Base-by-base conservation (phyloP, 1,140 invertebrate species). In the Leptinotarsa undecemlineata region DNA sequence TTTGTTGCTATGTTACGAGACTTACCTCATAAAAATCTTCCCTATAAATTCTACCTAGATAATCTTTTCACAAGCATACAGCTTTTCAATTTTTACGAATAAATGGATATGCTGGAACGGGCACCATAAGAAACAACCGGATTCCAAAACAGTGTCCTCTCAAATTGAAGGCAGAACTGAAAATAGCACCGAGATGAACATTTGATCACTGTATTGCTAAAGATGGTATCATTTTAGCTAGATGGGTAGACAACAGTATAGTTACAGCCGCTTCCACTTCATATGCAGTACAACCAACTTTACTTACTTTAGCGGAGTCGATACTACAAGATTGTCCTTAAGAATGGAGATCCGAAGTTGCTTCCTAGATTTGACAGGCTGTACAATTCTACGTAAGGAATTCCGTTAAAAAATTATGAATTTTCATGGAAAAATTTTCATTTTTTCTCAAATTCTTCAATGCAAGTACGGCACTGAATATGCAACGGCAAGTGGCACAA, bases 201-300 rank as follows among this genome's bases (percentile, higher is more conserved):
- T 64, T 64, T 64, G 62, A 64, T 21, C 23, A 64, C 23, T 20
- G 19, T 20, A 21, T 64, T 21, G 62, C 19, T 13, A 70, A 76
- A 42, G 47, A 70, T 20, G 66, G 73, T 61, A 75, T 76, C 17
- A 71, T 76, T 33, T 57, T 81, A n/a, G 76, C 77, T 26, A 42
- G 75, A 48, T 83, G 80, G 75, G 77, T 75, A 26, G 82, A 82
- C 68, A 82, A 82, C 73, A 76, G 63, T 23, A 73, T 81, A 63
- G 77, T 81, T 23, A 81, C 81, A 17, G 62, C 81, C n/a, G 79
- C 72, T 2, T 76, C 76, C 23, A 80, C 77, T 63, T 66, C 72
- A 47, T 63, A 72, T 61, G 78, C 77, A n/a, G 64, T 76, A 67
- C 15, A 78, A 8, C 80, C 81, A 2, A 68, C 81, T n/a, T n/a